Conservation (phyloP, 2,888 invertebrate species). For the Spilarctia lutea region DNA sequence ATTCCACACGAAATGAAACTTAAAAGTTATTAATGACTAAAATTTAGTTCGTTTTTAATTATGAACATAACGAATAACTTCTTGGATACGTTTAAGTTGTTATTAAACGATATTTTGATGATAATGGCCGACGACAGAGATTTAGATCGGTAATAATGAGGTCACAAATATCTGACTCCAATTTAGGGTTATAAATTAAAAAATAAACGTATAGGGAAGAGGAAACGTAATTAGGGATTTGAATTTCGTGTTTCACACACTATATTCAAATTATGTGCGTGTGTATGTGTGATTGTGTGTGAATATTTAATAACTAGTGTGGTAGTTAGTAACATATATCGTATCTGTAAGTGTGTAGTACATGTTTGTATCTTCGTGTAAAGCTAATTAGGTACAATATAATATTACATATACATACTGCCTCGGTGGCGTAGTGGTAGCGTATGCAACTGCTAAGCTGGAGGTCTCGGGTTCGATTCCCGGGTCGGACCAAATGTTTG, state of each 20-base stretch:
- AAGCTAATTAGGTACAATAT: background rate
- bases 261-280: background rate
- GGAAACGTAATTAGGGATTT: slow-evolving; percentile 15
- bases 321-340: too few species aligned
- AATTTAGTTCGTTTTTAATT: slow-evolving; percentile 48
- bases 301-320: too few species aligned
- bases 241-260: background rate
- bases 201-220: background rate
- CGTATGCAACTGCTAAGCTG: too few species aligned
- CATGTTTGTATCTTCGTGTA: background rate
- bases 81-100: slow-evolving; percentile 49
- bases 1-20: slow-evolving; percentile 32
- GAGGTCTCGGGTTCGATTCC: too few species aligned
- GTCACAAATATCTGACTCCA: background rate
- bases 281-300: background rate
- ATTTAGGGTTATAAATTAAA: slow-evolving; percentile 4
- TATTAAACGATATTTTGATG: slow-evolving; percentile 37
- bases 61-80: slow-evolving; percentile 36
- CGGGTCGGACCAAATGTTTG: too few species aligned
- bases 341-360: too few species aligned
- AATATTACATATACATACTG: too few species aligned
- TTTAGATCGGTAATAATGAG: slow-evolving; percentile 18
- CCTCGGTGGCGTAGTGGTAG: too few species aligned
- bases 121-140: slow-evolving; percentile 15
- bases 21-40: slow-evolving; percentile 39